Base-by-base conservation (phyloP, 1,140 invertebrate genomes). In the Aphelinus certus region DNA sequence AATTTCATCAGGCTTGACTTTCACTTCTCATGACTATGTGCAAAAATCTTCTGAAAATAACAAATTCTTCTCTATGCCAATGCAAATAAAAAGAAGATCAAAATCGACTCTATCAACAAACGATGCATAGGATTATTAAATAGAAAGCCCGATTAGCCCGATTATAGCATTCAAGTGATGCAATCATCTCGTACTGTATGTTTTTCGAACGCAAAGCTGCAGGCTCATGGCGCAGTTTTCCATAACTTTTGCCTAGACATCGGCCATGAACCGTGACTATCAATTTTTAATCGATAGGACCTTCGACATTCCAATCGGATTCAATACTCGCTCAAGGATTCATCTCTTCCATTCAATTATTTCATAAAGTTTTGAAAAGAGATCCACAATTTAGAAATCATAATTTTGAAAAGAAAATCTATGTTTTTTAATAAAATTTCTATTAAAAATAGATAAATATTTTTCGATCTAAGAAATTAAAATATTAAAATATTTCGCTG, bases 11-110 rank as follows among this genome's bases (percentile, higher is more conserved):
- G 7, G 26, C 26, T 10, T 3, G n/a, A 53, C 63, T 65, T 51
- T 51, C 63, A 51, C 63, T 65, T 65, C 51, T 26, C 48, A 3
- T 65, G 62, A 48, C 47, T 64, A 51, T 64, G 62, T 7, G 51
- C 48, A 64, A 0, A 47, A 7, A 45, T 63, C 4, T 63, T 47
- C 5, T 48, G 46, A 47, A 63, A 10, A 26, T 26, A 26, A 26
- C 26, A 26, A 26, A 26, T 26, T 26, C 26, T 26, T 26, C 26
- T 26, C 26, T 26, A 26, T 26, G 26, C 26, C 26, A 26, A 26
- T 26, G 26, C 26, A 26, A 26, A 26, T 45, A 62, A 62, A 62
- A 62, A 62, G 9, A 62, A 6, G 56, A 58, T 10, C 56, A 4
- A 26, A 26, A 26, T 26, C 26, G 26, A 26, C 26, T 26, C 26